Percentiles rank a stretch among this genome's conserved stretches.
phyloP scores from a whole-genome alignment of 1,140 invertebrate species.

The Caerostris darwini region DNA sequence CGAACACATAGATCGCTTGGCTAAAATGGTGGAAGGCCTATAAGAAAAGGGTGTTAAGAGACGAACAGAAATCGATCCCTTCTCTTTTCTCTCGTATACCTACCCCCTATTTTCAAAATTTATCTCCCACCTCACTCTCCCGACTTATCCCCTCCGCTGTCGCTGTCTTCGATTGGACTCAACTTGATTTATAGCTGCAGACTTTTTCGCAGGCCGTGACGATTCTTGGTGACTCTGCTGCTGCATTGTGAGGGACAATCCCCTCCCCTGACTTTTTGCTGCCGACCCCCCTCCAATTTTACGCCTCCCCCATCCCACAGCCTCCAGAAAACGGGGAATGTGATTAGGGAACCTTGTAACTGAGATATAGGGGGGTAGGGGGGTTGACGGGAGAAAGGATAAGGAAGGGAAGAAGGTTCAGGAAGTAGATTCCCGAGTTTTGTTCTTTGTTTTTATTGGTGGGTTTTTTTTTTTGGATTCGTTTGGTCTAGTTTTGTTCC shows the following conservation, averaged over 20 bases:
- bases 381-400: not conserved
- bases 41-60: slow-evolving; percentile 50
- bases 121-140: slow-evolving; percentile 30
- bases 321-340: slow-evolving; percentile 56
- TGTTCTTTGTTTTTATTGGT: slow-evolving; percentile 43
- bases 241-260: slow-evolving; percentile 31
- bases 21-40: slow-evolving; percentile 48
- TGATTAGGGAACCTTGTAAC: slow-evolving; percentile 75
- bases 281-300: slow-evolving; percentile 46
- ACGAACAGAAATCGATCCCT: slow-evolving; percentile 23
- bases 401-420: not conserved
- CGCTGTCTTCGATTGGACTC: slow-evolving; percentile 72
- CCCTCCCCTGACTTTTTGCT: slow-evolving; percentile 23
- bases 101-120: slow-evolving; percentile 49
- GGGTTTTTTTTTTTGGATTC: not conserved
- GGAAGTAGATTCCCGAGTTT: slow-evolving; percentile 42
- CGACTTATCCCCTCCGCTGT: slow-evolving; percentile 32
- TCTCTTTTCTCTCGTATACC: slow-evolving; percentile 40
- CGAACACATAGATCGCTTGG: slow-evolving; percentile 33
- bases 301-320: slow-evolving; percentile 8
- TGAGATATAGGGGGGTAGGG: slow-evolving; percentile 40
- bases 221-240: slow-evolving; percentile 47
- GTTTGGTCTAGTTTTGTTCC: slow-evolving; percentile 39
- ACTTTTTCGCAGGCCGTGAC: slow-evolving; percentile 63
- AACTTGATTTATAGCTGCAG: slow-evolving; percentile 69